These are phyloP conservation scores for Callyntrura guangdongensis DNA, from an alignment of 2,888 invertebrate genomes.

Conservation along the genomic window DNA sequence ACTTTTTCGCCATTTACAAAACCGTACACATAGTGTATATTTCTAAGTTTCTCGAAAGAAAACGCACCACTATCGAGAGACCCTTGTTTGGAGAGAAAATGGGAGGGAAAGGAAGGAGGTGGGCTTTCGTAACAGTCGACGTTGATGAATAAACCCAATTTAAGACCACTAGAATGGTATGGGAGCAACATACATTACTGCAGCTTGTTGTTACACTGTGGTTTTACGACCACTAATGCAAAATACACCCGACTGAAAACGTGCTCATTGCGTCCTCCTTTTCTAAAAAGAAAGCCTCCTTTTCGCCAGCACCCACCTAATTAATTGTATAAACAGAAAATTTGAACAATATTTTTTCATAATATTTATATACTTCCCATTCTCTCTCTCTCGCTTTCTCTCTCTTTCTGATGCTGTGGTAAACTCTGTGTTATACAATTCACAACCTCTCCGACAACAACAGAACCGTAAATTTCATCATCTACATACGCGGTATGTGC, in stretches of 20 bases:
- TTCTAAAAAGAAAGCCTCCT: neutral
- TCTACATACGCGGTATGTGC: too few relatives aligned
- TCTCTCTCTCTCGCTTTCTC: too few relatives aligned
- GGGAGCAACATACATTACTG: neutral
- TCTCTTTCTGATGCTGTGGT: neutral
- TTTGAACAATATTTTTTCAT: constrained; percentile 54
- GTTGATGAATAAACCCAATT: constrained; percentile 58
- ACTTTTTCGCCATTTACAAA: too few relatives aligned
- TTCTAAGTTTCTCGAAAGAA: too few relatives aligned
- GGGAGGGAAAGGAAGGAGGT: neutral
- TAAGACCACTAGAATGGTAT: neutral
- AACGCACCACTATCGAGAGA: too few relatives aligned
- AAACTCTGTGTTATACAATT: constrained; percentile 1
- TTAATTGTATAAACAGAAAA: constrained; percentile 62
- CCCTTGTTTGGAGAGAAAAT: neutral
- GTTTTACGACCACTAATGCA: constrained; percentile 14
- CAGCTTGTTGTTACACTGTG: neutral
- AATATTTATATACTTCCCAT: constrained; percentile 28
- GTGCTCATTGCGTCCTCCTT: neutral
- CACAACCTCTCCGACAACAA: too few relatives aligned
- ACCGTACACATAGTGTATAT: too few relatives aligned
- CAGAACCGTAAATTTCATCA: too few relatives aligned
- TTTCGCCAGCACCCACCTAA: constrained; percentile 7
- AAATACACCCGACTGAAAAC: constrained; percentile 2
- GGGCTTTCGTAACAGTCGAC: neutral